phyloP scores from a whole-genome alignment of 2,797 vertebrate species.

The Trachurus trachurus region DNA sequence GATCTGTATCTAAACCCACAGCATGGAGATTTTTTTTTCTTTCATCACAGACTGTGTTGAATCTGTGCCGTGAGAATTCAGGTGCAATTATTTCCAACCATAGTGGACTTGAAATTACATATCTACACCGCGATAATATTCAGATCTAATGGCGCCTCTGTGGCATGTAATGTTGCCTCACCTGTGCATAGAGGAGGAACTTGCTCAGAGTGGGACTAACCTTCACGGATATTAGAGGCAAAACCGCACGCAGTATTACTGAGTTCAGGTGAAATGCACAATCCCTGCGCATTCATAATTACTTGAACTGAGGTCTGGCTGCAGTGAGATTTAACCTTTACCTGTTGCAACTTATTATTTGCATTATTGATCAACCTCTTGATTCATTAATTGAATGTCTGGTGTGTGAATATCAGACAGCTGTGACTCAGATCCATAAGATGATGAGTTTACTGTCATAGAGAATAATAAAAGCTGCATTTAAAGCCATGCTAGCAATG shows the following conservation, averaged over 20 bases:
- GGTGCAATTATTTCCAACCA: constrained; percentile 22
- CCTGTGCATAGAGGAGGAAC: constrained; percentile 19
- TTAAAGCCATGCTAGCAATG: too few relatives aligned
- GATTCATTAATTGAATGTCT: neutral
- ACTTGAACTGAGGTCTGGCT: constrained; percentile 35
- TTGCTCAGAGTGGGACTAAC: constrained; percentile 28
- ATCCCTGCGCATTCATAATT: constrained; percentile 51
- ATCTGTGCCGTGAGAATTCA: constrained; percentile 37
- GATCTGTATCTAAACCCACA: constrained; percentile 51
- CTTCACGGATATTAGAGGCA: constrained; percentile 47
- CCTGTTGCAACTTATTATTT: neutral
- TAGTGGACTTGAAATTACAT: constrained; percentile 29
- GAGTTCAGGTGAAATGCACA: constrained; percentile 25
- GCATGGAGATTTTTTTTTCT: constrained; percentile 29
- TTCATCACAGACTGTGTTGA: constrained; percentile 44
- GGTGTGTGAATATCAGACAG: too few relatives aligned
- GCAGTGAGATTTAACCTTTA: constrained; percentile 7
- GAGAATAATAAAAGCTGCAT: neutral
- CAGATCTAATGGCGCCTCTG: constrained; percentile 9
- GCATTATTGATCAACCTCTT: neutral
- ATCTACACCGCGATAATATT: constrained; percentile 17
- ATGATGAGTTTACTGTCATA: neutral
- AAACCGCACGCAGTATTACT: constrained; percentile 27
- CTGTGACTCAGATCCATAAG: neutral
- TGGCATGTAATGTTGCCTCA: constrained; percentile 25